phyloP scores from a whole-genome alignment of 2,888 invertebrate genomes.

The Polyommatus icarus region DNA sequence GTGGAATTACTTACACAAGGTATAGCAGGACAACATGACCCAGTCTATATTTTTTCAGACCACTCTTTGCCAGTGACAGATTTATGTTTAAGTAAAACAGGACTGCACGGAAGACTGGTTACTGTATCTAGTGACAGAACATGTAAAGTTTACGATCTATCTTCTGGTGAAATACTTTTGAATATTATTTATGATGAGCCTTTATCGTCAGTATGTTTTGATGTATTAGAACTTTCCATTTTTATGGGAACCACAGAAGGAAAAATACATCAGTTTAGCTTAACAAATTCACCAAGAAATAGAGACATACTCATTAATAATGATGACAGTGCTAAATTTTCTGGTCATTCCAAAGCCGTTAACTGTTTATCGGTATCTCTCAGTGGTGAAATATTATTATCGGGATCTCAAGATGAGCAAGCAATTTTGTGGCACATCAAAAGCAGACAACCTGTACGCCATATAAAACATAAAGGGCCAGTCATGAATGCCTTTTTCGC shows the following conservation, averaged over 20 bases:
- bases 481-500: conserved; percentile 86
- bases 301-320: conserved; percentile 83
- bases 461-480: conserved; percentile 86
- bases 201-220: conserved; percentile 85
- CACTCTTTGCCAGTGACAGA: conserved; percentile 91
- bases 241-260: conserved; percentile 89
- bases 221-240: conserved; percentile 84
- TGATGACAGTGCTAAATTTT: conserved; percentile 77
- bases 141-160: conserved; percentile 89
- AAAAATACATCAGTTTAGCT: conserved; percentile 83
- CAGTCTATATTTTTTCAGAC: conserved; percentile 86
- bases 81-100: conserved; percentile 86
- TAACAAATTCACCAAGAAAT: conserved; percentile 84
- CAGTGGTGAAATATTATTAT: conserved; percentile 85
- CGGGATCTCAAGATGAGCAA: conserved; percentile 87
- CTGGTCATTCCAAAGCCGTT: conserved; percentile 85
- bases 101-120: conserved; percentile 84
- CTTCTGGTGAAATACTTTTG: conserved; percentile 84
- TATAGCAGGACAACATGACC: conserved; percentile 80
- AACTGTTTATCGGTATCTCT: conserved; percentile 86
- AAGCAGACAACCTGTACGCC: conserved; percentile 87
- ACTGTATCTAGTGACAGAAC: conserved; percentile 91
- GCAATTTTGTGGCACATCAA: conserved; percentile 91
- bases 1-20: conserved; percentile 70
- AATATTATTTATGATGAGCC: conserved; percentile 87